Base-by-base conservation (phyloP, 2,888 invertebrate genomes). In the Mycalesis mineus region DNA sequence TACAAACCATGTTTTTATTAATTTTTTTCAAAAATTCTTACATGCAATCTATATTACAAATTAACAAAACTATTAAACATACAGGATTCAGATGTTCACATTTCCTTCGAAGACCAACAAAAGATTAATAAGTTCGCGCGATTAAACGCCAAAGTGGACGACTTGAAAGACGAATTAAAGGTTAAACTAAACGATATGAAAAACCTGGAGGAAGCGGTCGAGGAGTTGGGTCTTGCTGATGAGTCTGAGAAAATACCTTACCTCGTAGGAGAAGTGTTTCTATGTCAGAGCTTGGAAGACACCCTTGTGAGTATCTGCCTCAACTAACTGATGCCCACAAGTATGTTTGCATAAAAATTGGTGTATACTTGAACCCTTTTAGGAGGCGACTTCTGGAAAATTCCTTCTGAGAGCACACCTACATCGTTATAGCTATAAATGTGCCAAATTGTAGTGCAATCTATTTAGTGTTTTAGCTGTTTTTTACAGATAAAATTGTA, bases 81-180 rank as follows among this genome's bases (percentile, higher is more conserved):
- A 9, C 71, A 95, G 94, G 96, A 97, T 74, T 94, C 94, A 49
- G 98, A 98, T 90, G 96, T 97, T 60, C 96, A 98, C 80, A 98
- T 99, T 69, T 96, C 97, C 0, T 96, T 92, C 75, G 98, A 98
- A 81, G 99, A 99, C 88, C 99, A 99, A 84, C 96, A 97, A 76
- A 97, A 97, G 88, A 99, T 99, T 64, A 99, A 99, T 83, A 95
- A 94, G 79, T 99, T 99, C 86, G 99, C 99, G 0, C 92, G 97
- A 61, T 92, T 96, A 64, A 98, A 98, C 90, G 97, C 97, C 0
- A 95, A 95, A 82, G 92, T 97, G 72, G 96, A 97, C 71, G 98
- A 98, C 77, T 90, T 95, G 11, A 97, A 96, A 79, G 95, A 96
- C 67, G 97, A 98, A 80, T 86, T 97, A 36, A 95, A 95, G 87